Base-by-base conservation (phyloP, 2,888 invertebrate genomes). In the Thecophora atra region DNA sequence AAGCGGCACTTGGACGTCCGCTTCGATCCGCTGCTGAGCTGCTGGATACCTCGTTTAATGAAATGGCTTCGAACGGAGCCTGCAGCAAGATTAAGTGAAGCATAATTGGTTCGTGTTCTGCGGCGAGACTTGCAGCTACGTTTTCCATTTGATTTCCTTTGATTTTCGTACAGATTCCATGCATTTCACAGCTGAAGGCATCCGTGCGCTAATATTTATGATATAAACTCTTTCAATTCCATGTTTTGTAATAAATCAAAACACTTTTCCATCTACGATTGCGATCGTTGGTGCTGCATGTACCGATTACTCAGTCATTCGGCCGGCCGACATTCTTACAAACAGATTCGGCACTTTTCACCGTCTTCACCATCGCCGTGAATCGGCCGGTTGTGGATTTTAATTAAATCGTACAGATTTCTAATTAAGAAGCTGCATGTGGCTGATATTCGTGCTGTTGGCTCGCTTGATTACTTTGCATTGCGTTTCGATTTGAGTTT, bases 381-480 rank as follows among this genome's bases (percentile, higher is more conserved):
- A n/a, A n/a, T n/a, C 8, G 26, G 54, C 28, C n/a, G 19, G 47
- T 47, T 44, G 69, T 60, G 42, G 30, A 62, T 82, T 78, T 80
- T 81, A 82, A 82, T 82, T 83, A 82, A 83, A 83, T 78, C 79
- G 82, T 81, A 81, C 80, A 78, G 78, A 78, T 76, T 79, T 77
- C 81, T 83, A 83, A 84, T 84, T 84, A 84, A 84, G 81, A 78
- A 84, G 80, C 84, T 76, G 81, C 84, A 80, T 82, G 83, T 80
- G 79, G 80, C 82, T 81, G 81, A 82, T 81, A 11, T 24, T 24
- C 13, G 15, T 58, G 56, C 19, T 56, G 56, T 11, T 56, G 21
- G 26, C 8, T 15, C 56, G 7, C 7, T 56, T 56, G 17, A 15
- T 58, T 58, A 15, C 58, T 58, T 58, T 58, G 19, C 58, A 58